Evolutionary conservation across 2,113 vertebrate species (phyloP), one percentile per base, ranked within the genome.

Genomic region (Cebus imitator): DNA sequence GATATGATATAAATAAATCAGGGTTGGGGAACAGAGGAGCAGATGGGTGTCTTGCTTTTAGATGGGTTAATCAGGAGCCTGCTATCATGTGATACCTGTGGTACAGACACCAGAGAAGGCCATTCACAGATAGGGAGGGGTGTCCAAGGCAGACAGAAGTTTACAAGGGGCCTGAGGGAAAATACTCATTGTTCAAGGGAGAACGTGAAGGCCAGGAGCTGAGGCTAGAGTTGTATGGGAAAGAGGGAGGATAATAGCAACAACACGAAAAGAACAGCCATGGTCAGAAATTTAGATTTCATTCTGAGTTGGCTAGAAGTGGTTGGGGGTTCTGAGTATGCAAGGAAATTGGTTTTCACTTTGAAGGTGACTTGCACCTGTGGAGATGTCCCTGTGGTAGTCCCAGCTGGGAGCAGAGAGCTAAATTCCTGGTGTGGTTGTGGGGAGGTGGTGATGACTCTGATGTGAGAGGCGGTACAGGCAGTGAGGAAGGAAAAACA

Each of bases 21-120:
- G 3, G 52, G 12, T 35, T 87, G 43, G 37, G 64, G 25, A 37
- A 21, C 35, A 3, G 64, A 45, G 30, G 52, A 7, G 11, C 14
- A 17, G 2, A 35, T 6, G 1, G 18, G 7, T 23, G 13, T 55
- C 50, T 52, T 45, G 14, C 27, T 8, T 73, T 20, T 6, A 7
- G 3, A 20, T 1, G 32, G 11, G 3, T 9, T 4, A 21, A 2
- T 27, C 1, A 1, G 6, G 21, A 17, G 9, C 18, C 2, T 17
- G 1, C 35, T 35, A 37, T 61, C 52, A 27, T 20, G 21, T 43
- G 50, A 20, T 5, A 8, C 10, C 43, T 52, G 27, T 6, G 14
- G 5, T 16, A 18, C 16, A 72, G 61, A 50, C 14, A 6, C 61
- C 40, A 18, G 18, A 27, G 7, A 10, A 30, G 13, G 45, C 18